Base-by-base conservation (phyloP, 2,797 vertebrate genomes). In the Agapornis canus region DNA sequence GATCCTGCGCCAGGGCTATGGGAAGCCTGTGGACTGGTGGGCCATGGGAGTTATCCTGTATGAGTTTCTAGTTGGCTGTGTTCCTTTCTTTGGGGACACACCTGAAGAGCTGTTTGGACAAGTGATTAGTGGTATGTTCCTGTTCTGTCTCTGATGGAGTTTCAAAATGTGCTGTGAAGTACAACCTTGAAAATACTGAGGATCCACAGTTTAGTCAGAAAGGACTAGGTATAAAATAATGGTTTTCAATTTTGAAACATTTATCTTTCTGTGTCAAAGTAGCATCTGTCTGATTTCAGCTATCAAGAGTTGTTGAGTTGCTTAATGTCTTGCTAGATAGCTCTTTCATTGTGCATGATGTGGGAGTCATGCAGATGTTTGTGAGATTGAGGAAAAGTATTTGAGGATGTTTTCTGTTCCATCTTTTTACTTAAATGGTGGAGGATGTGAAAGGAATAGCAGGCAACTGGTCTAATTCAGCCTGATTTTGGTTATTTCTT, bases 1-100 rank as follows among this genome's bases (percentile, higher is more conserved):
- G 96, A 99, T 99, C 76, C 98, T 99, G 86, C 98, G 99, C n/a
- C 99, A 99, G 97, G 99, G 99, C 93, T 99, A 99, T 18, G 99
- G 99, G 69, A 99, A 99, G 95, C 99, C 99, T 0, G 99, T 99
- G 97, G 99, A 99, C 95, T 99, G 99, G 99, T 99, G 99, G 99
- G 99, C 99, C 40, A 99, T 99, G 99, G 99, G 99, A 11, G 80
- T 99, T 78, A 99, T 99, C 97, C 98, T 99, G 49, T 99, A 99
- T 1, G 99, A 99, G 96, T 99, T 99, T 96, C 98, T 99, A 61
- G 99, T 99, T 3, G 99, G 99, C 91, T 99, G 99, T 0, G 99
- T 99, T 2, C 99, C 99, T 7, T 99, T 99, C 97, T 99, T 99
- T 66, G 99, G 99, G 63, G 99, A 99, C 97, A 99, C 99, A 1